Conservation (phyloP, 1,140 invertebrate genomes). For the Drosophila melanica region DNA sequence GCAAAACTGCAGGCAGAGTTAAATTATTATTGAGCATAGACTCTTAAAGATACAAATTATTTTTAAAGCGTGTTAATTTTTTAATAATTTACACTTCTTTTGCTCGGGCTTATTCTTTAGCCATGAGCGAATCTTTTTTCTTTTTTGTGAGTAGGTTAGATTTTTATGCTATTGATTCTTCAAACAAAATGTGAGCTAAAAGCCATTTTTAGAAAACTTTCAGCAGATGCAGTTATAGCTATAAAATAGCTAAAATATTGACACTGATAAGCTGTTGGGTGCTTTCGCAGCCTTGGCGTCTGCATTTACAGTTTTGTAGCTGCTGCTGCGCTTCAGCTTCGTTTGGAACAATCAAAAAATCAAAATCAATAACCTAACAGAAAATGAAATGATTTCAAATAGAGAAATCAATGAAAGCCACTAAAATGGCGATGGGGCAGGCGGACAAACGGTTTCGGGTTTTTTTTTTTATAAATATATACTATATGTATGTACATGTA, state of each 20-base stretch:
- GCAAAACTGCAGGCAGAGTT: too few species aligned
- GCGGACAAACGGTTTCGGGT: conserved; percentile 69
- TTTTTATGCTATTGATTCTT: too few species aligned
- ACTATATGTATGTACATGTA: not conserved
- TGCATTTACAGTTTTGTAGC: conserved; percentile 46
- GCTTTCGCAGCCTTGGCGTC: conserved; percentile 22
- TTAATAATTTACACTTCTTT: too few species aligned
- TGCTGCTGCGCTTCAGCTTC: conserved; percentile 15
- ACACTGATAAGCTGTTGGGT: not conserved
- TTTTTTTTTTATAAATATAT: conserved; percentile 20
- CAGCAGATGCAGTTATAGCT: not conserved
- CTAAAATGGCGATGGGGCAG: conserved; percentile 26
- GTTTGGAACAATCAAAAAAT: conserved; percentile 69
- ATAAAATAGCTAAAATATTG: conserved; percentile 1
- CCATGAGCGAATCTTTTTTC: too few species aligned
- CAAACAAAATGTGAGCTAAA: too few species aligned
- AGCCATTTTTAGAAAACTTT: too few species aligned
- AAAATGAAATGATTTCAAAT: conserved; percentile 67
- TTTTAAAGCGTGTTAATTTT: too few species aligned
- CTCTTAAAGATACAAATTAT: too few species aligned
- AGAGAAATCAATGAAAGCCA: conserved; percentile 79
- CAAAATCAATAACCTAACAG: conserved; percentile 62
- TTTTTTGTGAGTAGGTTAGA: too few species aligned
- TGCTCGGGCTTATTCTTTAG: too few species aligned
- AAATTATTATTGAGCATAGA: too few species aligned